These are phyloP conservation scores for Halesus radiatus DNA, from an alignment of 1,140 invertebrate species.

Conservation along the genomic window DNA sequence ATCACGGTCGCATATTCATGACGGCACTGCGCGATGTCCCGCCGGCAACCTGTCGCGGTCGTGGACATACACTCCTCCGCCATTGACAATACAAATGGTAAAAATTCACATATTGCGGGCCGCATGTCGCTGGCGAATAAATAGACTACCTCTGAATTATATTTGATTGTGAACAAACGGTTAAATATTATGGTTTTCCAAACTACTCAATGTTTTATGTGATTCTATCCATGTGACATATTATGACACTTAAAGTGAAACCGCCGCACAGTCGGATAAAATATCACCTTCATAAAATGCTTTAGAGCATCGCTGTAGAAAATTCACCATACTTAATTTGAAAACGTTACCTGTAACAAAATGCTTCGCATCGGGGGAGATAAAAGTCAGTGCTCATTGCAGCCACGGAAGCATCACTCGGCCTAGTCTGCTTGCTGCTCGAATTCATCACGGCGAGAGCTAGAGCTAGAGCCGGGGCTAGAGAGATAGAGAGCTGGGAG, in stretches of 20 bases:
- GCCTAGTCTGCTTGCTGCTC: neutral
- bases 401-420: neutral
- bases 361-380: neutral
- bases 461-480: neutral
- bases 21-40: slow-evolving; percentile 32
- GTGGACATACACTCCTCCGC: slow-evolving; percentile 37
- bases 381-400: slow-evolving; percentile 25
- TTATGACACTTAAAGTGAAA: too few species aligned
- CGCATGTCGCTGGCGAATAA: neutral
- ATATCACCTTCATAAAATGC: too few species aligned
- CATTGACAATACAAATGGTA: slow-evolving; percentile 47
- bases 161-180: neutral
- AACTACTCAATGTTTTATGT: too few species aligned
- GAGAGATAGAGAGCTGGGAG: too few species aligned
- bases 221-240: too few species aligned
- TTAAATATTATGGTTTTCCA: too few species aligned
- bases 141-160: neutral
- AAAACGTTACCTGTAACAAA: neutral
- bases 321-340: neutral
- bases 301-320: too few species aligned
- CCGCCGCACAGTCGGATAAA: too few species aligned
- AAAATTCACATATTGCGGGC: slow-evolving; percentile 54
- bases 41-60: slow-evolving; percentile 37
- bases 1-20: slow-evolving; percentile 56
- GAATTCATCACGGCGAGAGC: neutral